Evolutionary conservation across 2,113 vertebrate species (phyloP), one percentile per base, ranked within the genome.

Genomic region (Gymnarchus niloticus): DNA sequence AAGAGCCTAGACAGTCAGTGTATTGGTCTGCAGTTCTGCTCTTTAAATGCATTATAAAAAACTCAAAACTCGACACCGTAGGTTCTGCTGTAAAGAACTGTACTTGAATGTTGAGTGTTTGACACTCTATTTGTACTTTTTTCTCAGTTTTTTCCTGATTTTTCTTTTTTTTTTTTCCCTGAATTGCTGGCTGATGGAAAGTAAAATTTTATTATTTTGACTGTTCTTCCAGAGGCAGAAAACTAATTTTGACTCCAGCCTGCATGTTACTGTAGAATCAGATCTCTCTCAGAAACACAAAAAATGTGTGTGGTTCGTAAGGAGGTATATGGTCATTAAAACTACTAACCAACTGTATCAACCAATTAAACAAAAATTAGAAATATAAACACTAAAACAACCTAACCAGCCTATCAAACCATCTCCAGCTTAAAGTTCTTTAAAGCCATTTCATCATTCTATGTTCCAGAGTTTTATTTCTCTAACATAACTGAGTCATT

Each of bases 151-250:
- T 65, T n/a, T n/a, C n/a, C n/a, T n/a, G n/a, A n/a, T n/a, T n/a
- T n/a, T n/a, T n/a, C n/a, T n/a, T n/a, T n/a, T n/a, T n/a, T n/a
- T n/a, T n/a, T n/a, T n/a, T n/a, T n/a, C n/a, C n/a, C n/a, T n/a
- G n/a, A 14, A 65, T 65, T 65, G n/a, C 10, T 65, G 59, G 25
- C 25, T 37, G 12, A 37, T 17, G 10, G 28, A 69, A 69, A 37
- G 28, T 37, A 25, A 37, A 12, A 28, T 41, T 73, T 73, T 33
- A 73, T 73, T 33, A 19, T 73, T 73, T 41, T 73, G 41, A 73
- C 65, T 73, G 65, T 41, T 69, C 65, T 69, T 41, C 65, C 65
- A 69, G 65, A 37, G 65, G 33, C 65, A 73, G 65, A 73, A 73
- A 69, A 41, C 33, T 69, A 41, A 41, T 69, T 41, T 54, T 69